A percentile compares a stretch with the other conserved stretches of the same genome.
phyloP scores from a whole-genome alignment of 2,888 invertebrate species.

The Acrobasis suavella region DNA sequence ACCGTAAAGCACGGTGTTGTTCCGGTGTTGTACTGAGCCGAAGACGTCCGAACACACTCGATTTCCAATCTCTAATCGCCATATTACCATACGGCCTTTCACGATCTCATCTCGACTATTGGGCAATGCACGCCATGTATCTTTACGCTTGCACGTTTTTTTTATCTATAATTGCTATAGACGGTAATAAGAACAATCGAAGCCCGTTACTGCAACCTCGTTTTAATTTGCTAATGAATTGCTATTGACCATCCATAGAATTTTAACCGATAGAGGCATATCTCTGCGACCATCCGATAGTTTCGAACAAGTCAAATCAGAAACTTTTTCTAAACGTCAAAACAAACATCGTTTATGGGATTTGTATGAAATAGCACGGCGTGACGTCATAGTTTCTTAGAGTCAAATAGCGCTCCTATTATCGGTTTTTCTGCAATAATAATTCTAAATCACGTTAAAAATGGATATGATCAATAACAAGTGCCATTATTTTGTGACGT shows the following conservation, averaged over 20 bases:
- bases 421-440: too few relatives aligned
- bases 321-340: too few relatives aligned
- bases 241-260: neutral
- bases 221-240: neutral
- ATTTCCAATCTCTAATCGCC: constrained; percentile 72
- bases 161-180: constrained; percentile 15
- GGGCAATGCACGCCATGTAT: constrained; percentile 60
- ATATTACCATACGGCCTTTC: constrained; percentile 77
- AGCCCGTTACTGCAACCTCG: neutral
- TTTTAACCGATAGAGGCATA: too few relatives aligned
- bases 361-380: too few relatives aligned
- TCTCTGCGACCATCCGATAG: too few relatives aligned
- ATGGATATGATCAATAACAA: too few relatives aligned
- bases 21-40: constrained; percentile 44
- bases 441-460: too few relatives aligned
- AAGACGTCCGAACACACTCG: constrained; percentile 46
- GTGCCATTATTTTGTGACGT: too few relatives aligned
- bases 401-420: too few relatives aligned
- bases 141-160: constrained; percentile 20
- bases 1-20: constrained; percentile 41
- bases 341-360: too few relatives aligned
- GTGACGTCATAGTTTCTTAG: too few relatives aligned
- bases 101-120: constrained; percentile 51
- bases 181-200: constrained; percentile 1
- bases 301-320: too few relatives aligned